Evolutionary conservation across 2,888 invertebrate genomes (phyloP).

Genomic region (Nezara viridula): DNA sequence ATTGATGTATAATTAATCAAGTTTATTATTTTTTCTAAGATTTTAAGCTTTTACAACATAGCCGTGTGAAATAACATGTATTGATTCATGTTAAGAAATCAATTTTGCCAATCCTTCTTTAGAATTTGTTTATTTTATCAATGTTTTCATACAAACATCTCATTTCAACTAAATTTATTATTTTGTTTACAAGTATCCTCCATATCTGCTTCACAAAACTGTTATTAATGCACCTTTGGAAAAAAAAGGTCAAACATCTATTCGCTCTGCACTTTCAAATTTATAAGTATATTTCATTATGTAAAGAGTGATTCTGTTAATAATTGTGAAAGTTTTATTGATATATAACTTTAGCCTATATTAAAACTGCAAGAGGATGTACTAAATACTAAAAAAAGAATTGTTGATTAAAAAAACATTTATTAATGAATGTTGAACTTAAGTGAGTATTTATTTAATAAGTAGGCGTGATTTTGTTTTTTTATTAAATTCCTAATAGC

Average conservation of each 20-base stretch:
- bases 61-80: background rate
- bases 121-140: background rate
- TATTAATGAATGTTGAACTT: background rate
- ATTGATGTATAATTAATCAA: background rate
- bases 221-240: background rate
- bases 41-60: background rate
- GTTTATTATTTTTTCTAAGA: slow-evolving; percentile 15
- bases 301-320: background rate
- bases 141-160: background rate
- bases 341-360: background rate
- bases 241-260: background rate
- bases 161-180: background rate
- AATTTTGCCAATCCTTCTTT: background rate
- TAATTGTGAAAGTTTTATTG: background rate
- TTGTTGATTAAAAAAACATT: background rate
- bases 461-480: background rate
- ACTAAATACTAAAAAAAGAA: background rate
- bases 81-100: background rate
- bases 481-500: background rate
- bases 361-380: no score
- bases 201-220: background rate
- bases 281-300: background rate
- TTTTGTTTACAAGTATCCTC: background rate
- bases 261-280: background rate
- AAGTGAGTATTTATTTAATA: background rate